phyloP scores from a whole-genome alignment of 2,113 vertebrate species.

The Equus quagga region DNA sequence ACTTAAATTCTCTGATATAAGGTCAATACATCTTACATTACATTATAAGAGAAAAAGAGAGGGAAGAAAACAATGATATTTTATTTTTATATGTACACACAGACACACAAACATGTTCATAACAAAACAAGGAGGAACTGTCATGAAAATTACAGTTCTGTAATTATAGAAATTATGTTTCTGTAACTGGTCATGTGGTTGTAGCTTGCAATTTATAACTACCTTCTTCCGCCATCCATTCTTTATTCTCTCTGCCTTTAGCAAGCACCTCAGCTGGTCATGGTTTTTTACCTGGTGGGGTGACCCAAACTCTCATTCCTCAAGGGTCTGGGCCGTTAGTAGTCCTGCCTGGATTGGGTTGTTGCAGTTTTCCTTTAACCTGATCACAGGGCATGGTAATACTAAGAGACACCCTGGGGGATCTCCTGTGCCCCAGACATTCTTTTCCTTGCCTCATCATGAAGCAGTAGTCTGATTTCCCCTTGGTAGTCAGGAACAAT shows the following conservation, averaged over 20 bases:
- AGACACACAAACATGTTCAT: not conserved
- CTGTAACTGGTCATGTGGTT: not conserved
- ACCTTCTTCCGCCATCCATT: not conserved
- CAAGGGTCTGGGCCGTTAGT: not conserved
- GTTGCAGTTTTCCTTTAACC: too few relatives aligned
- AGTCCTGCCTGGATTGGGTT: not conserved
- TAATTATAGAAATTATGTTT: not conserved
- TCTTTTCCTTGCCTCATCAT: too few relatives aligned
- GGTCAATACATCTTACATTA: not conserved
- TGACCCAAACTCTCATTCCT: not conserved
- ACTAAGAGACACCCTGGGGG: too few relatives aligned
- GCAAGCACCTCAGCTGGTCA: not conserved
- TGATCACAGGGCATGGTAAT: too few relatives aligned
- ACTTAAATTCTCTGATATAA: conserved; percentile 25
- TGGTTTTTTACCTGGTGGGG: not conserved
- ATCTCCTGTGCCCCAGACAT: too few relatives aligned
- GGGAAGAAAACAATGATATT: not conserved
- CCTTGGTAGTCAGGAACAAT: too few relatives aligned
- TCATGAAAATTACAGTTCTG: not conserved
- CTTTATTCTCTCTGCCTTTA: not conserved
- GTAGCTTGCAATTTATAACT: not conserved
- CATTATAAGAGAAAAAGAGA: not conserved
- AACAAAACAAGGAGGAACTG: not conserved
- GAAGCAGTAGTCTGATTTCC: too few relatives aligned
- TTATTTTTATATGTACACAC: not conserved